These are phyloP conservation scores for Berghia stephanieae DNA, from an alignment of 1,140 invertebrate species.

Conservation along the genomic window DNA sequence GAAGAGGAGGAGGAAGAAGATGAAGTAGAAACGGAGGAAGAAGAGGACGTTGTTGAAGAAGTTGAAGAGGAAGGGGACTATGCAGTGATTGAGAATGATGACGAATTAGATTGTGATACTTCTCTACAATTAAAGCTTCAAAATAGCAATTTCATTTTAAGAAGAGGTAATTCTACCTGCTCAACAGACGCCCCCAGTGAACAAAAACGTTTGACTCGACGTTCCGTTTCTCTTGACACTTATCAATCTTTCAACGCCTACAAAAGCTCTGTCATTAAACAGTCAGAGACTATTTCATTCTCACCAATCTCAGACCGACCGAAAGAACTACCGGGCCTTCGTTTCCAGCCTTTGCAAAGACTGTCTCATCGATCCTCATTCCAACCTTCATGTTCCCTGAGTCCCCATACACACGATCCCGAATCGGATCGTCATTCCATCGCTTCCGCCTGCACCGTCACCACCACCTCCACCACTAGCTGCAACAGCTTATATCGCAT, in stretches of 20 bases:
- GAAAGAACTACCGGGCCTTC: too few species aligned
- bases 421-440: background rate
- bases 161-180: background rate
- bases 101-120: too few species aligned
- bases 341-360: too few species aligned
- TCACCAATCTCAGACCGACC: too few species aligned
- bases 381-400: too few species aligned
- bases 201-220: background rate
- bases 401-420: too few species aligned
- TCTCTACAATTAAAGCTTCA: too few species aligned
- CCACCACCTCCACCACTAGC: slow-evolving; percentile 23
- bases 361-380: too few species aligned
- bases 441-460: slow-evolving; percentile 14
- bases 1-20: background rate
- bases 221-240: slow-evolving; percentile 22
- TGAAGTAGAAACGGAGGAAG: background rate
- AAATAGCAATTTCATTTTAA: slow-evolving; percentile 25
- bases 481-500: slow-evolving; percentile 30
- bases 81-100: background rate
- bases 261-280: background rate
- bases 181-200: background rate
- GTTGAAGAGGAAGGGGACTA: background rate
- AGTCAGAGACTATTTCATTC: slow-evolving; percentile 13
- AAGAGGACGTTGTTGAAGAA: slow-evolving; percentile 1
- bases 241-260: background rate